Evolutionary conservation across 2,797 vertebrate genomes (phyloP), one percentile per base, ranked within the genome.

Genomic region (Neosilurus mollespiculum): DNA sequence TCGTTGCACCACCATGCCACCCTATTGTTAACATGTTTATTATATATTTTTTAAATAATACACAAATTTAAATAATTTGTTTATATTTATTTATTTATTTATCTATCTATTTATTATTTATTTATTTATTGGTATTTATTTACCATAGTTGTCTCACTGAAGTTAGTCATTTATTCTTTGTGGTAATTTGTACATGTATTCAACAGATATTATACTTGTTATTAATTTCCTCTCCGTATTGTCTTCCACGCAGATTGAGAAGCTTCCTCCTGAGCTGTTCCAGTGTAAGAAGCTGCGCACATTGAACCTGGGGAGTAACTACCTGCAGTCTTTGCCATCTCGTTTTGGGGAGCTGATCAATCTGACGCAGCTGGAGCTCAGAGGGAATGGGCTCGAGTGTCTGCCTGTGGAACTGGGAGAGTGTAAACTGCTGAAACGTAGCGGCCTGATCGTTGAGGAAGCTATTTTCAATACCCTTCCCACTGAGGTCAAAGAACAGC

Each of bases 351-450:
- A 99, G 93, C 94, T 99, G 90, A 96, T 94, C 0, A 96, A 93
- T 71, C 93, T 99, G 87, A 96, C 96, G 0, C 98, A 99, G 93
- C 95, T 99, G 0, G 98, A 99, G 93, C 96, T 99, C 37, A 93
- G 98, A 53, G 98, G 97, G 76, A 99, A 99, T 92, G 94, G 96
- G 69, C 90, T 99, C 89, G 98, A 99, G 91, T 96, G 97, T 90
- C 95, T 99, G 84, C 98, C 98, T 0, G 97, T 99, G 87, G 98
- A 99, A 94, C 95, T 99, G 83, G 97, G 97, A 0, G 98, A 99
- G 81, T 99, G 98, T 87, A 93, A 95, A 0, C 94, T 97, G 90
- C 95, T 99, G 16, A 98, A 97, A 91, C 96, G 96, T 90, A 97
- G 95, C 0, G 96, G 97, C 30, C 94, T 99, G 0, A 96, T 98